Evolutionary conservation across 2,888 invertebrate genomes (phyloP), one percentile per base, ranked within the genome.

Genomic region (Catocala sponsa): DNA sequence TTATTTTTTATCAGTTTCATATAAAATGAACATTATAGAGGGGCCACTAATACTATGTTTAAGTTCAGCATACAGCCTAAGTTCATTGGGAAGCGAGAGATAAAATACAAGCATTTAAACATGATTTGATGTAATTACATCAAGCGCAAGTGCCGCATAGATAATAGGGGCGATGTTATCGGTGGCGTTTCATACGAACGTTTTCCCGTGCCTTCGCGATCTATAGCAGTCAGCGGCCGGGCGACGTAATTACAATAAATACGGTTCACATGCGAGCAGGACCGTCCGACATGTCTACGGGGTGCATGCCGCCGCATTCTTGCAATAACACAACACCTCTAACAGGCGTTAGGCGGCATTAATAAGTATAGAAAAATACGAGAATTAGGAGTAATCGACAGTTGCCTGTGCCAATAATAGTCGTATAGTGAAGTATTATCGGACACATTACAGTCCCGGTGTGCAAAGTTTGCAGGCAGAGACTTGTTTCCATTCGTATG

Each of bases 201-300:
- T 76, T 74, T 83, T 79, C 80, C 82, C 82, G 86, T 82, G 81
- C 80, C 82, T 82, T 85, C 85, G 83, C 84, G 83, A 79, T 76
- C 63, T 68, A 79, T 68, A 76, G 79, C 80, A 86, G 82, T 84
- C 84, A 85, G 82, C 81, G 84, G 77, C 81, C 86, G 83, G 81
- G 78, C 74, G 82, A 83, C 82, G 87, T 92, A 91, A 92, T 92
- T 92, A 91, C 87, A 89, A 91, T 92, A 92, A 91, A 89, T 88
- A 89, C 86, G 81, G 88, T 86, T 87, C 88, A 87, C 89, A 88
- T 88, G 85, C 86, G 83, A 85, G 81, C 88, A 87, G 87, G 89
- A 88, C 86, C 72, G 77, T 76, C 75, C 75, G 76, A 83, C 85
- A 81, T 78, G 81, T 82, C 80, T 58, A 52, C 72, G 69, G 73